Evolutionary conservation across 2,888 invertebrate genomes (phyloP).

Genomic region (Eristalis arbustorum): DNA sequence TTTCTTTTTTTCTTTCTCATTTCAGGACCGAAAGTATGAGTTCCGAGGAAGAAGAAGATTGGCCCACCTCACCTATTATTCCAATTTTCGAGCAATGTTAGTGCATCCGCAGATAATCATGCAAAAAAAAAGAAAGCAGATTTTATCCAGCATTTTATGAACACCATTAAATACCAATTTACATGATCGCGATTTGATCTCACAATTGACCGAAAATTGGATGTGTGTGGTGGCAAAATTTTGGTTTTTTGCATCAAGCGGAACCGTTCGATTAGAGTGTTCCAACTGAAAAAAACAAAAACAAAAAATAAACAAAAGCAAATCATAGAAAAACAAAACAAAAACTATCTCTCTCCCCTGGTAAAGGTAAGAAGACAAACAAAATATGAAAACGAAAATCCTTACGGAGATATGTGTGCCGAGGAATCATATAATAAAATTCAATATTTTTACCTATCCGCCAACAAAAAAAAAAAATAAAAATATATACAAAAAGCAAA

Average conservation of each 20-base stretch:
- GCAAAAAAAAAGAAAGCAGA: neutral
- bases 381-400: neutral
- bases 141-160: conserved; percentile 13
- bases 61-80: conserved; percentile 84
- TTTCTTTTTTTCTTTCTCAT: conserved; percentile 43
- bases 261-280: conserved; percentile 43
- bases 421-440: conserved; percentile 51
- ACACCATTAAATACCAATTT: conserved; percentile 53
- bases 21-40: conserved; percentile 84
- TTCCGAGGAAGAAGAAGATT: conserved; percentile 82
- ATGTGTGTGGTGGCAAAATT: conserved; percentile 34
- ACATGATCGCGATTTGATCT: neutral
- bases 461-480: conserved; percentile 26
- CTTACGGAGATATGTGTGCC: conserved; percentile 40
- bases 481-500: neutral
- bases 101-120: conserved; percentile 46
- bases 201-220: conserved; percentile 11
- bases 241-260: conserved; percentile 55
- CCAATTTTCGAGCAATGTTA: conserved; percentile 82
- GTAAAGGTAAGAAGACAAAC: neutral
- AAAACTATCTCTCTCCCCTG: neutral
- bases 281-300: conserved; percentile 24
- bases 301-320: conserved; percentile 22
- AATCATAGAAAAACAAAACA: conserved; percentile 29
- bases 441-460: conserved; percentile 54